Conservation (phyloP, 2,797 vertebrate genomes). For the Poecilia picta region DNA sequence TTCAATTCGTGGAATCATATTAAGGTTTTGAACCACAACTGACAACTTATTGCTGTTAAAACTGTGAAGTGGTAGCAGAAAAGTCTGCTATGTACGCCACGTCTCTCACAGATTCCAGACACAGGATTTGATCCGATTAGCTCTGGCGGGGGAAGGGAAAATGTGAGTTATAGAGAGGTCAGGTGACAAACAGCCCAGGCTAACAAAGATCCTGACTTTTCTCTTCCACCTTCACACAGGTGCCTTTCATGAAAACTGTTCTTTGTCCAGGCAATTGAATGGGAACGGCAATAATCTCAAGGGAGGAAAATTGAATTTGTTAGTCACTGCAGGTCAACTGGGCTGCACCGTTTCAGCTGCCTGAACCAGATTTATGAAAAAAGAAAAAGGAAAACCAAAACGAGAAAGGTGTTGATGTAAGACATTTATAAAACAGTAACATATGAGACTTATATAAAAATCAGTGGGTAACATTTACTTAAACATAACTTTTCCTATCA, state of each 20-base stretch:
- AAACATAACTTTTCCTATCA: slow-evolving; percentile 1
- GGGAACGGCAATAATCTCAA: neutral
- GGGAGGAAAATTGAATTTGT: neutral
- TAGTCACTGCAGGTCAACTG: neutral
- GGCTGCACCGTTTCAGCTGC: neutral
- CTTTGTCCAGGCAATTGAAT: slow-evolving; percentile 32
- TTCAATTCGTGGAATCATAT: neutral
- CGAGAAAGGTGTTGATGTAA: neutral
- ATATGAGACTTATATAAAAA: neutral
- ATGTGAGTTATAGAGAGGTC: slow-evolving; percentile 42
- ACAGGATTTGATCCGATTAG: slow-evolving; percentile 2
- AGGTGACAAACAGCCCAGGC: slow-evolving; percentile 57
- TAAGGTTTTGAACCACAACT: neutral
- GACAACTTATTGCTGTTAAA: neutral
- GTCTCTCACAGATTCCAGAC: neutral
- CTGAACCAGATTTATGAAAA: neutral
- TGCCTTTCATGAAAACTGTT: slow-evolving; percentile 31
- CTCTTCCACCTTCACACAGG: slow-evolving; percentile 26
- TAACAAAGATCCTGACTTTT: slow-evolving; percentile 54
- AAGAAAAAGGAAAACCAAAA: neutral
- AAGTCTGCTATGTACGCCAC: neutral
- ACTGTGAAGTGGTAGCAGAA: neutral
- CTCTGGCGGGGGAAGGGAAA: neutral
- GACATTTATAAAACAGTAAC: neutral
- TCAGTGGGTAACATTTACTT: neutral